These are phyloP conservation scores for Pteria penguin DNA, from an alignment of 2,888 invertebrate species.

Conservation along the genomic window DNA sequence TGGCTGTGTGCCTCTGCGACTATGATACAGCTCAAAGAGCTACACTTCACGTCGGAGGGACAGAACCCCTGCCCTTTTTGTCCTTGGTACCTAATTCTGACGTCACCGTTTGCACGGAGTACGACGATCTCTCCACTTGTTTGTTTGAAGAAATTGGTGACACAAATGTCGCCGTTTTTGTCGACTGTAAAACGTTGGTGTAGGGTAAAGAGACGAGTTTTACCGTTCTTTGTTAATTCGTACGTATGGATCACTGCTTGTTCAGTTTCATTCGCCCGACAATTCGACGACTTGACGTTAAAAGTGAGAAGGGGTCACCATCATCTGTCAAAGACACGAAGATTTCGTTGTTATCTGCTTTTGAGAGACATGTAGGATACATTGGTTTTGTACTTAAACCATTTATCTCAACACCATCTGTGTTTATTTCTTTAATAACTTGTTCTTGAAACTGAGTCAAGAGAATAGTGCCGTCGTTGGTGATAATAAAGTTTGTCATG, in stretches of 20 bases:
- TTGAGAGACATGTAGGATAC: neutral
- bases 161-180: neutral
- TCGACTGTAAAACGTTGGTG: neutral
- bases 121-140: neutral
- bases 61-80: neutral
- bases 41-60: neutral
- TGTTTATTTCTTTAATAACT: neutral
- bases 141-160: neutral
- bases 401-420: neutral
- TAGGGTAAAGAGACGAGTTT: neutral
- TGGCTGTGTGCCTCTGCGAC: neutral
- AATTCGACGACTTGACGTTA: neutral
- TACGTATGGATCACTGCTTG: too few relatives aligned
- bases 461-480: neutral
- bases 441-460: neutral
- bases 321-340: neutral
- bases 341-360: neutral
- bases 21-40: neutral
- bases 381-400: neutral
- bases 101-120: neutral
- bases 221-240: neutral
- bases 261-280: neutral
- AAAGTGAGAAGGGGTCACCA: neutral
- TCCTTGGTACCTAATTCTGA: neutral
- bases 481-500: neutral